Evolutionary conservation across 2,797 vertebrate species (phyloP), one percentile per base, ranked within the genome.

Genomic region (Argentina silus): DNA sequence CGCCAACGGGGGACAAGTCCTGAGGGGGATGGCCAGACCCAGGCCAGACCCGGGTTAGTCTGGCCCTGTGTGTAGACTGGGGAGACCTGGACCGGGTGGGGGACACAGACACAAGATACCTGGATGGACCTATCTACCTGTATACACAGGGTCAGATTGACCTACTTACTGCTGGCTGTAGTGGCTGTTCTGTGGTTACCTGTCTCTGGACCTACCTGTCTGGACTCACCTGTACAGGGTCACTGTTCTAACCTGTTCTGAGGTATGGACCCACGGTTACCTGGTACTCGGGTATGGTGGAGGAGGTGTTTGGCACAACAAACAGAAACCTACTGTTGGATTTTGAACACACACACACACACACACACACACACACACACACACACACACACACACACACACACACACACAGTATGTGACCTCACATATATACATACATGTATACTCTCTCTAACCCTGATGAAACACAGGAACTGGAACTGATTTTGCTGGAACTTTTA

Each of bases 1-100:
- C 93, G 88, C 95, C 93, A 19, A 91, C 95, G 82, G 95, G 93
- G 73, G 93, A 93, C 82, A 97, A 98, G 83, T 97, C 95, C 65
- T 97, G 95, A 98, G 87, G 75, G 64, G 67, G 67, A 14, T 5
- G n/a, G 36, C 12, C 6, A 3, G 66, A 64, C 64, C 55, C 21
- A 0, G 1, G 53, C 64, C 14, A 17, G 55, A 47, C 50, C 73
- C 56, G 53, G 64, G 36, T 51, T 60, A 59, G 23, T 3, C 23
- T 42, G 59, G 59, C 5, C 27, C 59, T 27, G 23, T 5, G 11
- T 10, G 21, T 3, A 12, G 10, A 8, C 59, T 42, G 12, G 51
- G 15, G 47, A 12, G 1, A 43, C 60, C 27, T 15, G 14, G 36
- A 27, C 12, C 14, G 60, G 23, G 10, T 7, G 5, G 55, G 55